These are phyloP conservation scores for Syrrhaptes paradoxus DNA, from an alignment of 2,113 vertebrate species.

Conservation along the genomic window DNA sequence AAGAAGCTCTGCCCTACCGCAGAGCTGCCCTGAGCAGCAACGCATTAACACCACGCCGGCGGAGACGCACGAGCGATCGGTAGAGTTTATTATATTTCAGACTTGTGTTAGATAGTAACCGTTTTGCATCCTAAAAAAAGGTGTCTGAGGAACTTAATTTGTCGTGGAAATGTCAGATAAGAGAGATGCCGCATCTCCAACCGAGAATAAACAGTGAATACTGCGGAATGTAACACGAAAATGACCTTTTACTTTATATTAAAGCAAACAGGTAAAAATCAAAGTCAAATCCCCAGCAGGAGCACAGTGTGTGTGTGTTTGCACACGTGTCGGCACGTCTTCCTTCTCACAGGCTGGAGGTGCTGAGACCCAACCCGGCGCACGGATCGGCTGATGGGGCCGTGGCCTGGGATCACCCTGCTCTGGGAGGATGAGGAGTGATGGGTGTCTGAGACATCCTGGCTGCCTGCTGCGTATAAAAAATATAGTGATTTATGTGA, in stretches of 20 bases:
- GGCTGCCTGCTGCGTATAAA: background rate
- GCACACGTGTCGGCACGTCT: background rate
- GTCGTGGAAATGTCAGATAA: slow-evolving; percentile 50
- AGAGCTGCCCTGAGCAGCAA: background rate
- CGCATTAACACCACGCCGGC: background rate
- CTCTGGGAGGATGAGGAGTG: background rate
- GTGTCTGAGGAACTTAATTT: slow-evolving; percentile 33
- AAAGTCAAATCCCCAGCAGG: background rate
- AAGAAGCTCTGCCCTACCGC: background rate
- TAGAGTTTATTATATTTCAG: background rate
- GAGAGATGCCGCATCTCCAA: background rate
- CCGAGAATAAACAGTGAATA: background rate
- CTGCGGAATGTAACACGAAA: background rate
- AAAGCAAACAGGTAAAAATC: slow-evolving; percentile 47
- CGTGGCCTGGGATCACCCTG: background rate
- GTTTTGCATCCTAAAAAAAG: slow-evolving; percentile 6
- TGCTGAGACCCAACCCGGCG: background rate
- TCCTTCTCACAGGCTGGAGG: background rate
- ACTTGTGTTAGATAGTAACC: slow-evolving; percentile 5
- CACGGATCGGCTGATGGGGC: accelerated
- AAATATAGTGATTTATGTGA: background rate
- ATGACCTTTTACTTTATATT: slow-evolving; percentile 50
- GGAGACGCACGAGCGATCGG: background rate
- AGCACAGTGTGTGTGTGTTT: background rate
- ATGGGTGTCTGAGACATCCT: background rate